phyloP scores from a whole-genome alignment of 2,797 vertebrate species.

The Fistularia commersonii region DNA sequence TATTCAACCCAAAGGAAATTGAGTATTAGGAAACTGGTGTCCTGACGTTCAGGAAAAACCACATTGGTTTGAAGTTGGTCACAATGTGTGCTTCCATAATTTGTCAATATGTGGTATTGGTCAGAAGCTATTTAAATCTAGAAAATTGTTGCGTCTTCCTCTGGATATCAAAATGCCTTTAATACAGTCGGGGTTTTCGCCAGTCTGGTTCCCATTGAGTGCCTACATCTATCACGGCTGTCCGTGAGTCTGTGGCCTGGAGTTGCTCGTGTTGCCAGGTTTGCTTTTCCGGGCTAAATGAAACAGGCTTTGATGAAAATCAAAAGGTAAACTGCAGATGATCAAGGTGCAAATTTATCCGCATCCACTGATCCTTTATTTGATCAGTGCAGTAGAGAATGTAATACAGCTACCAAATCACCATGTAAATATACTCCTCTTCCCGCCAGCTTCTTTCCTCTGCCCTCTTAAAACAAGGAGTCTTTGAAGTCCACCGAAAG shows the following conservation, averaged over 20 bases:
- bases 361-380: slow-evolving; percentile 50
- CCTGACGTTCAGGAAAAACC: too few species aligned
- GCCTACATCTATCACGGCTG: slow-evolving; percentile 14
- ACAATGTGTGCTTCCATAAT: too few species aligned
- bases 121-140: background rate
- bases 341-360: slow-evolving; percentile 71
- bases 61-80: too few species aligned
- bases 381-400: slow-evolving; percentile 65
- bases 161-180: background rate
- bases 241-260: slow-evolving; percentile 20
- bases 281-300: slow-evolving; percentile 45
- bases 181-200: background rate
- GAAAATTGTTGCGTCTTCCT: background rate
- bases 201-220: background rate
- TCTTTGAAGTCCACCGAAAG: slow-evolving; percentile 67
- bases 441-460: slow-evolving; percentile 20
- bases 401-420: slow-evolving; percentile 65
- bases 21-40: too few species aligned
- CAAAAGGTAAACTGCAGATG: slow-evolving; percentile 63
- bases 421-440: slow-evolving; percentile 71
- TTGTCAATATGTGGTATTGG: too few species aligned
- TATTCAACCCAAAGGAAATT: too few species aligned
- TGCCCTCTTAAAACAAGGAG: slow-evolving; percentile 38
- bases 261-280: slow-evolving; percentile 29
- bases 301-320: slow-evolving; percentile 69